Evolutionary conservation across 2,888 invertebrate species (phyloP), one percentile per base, ranked within the genome.

Genomic region (Pheosia gnoma): DNA sequence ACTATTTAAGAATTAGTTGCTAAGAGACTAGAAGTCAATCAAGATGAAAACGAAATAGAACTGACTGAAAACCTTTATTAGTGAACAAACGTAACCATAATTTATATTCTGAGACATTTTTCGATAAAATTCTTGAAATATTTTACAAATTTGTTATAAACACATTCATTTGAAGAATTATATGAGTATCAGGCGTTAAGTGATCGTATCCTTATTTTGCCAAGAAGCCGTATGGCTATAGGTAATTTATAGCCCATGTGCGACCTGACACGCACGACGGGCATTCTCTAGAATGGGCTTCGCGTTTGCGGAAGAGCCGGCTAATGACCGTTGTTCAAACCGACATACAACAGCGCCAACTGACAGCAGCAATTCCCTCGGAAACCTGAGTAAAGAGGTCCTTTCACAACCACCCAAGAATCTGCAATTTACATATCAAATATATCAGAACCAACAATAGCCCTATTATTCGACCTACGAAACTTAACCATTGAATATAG

Each of bases 241-340:
- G 67, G 75, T 75, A 74, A 81, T 82, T 80, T 79, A 80, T 72
- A 67, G 64, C 61, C 61, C 63, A 61, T 67, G 63, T 67, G 70
- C 68, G 72, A 75, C 66, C 74, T 73, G 86, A 86, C 84, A 84
- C 82, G 84, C 85, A 81, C 78, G 84, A 84, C 83, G 78, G 78
- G 82, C 83, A 81, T 83, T 77, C 68, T 74, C 68, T 71, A 78
- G 80, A 83, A 84, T 85, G 67, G 77, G 83, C 81, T 84, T 75
- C 65, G 66, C 64, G 67, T 67, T 68, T 61, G 67, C 75, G 75
- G 78, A 75, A 80, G 77, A 74, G 65, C 60, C 68, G 67, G 59
- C 74, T 79, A 84, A 84, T 83, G 79, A 77, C 77, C 68, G 77
- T 69, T 74, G 73, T 80, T 75, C 68, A 59, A 66, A 66, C 57